Evolutionary conservation across 2,888 invertebrate species (phyloP), one percentile per base, ranked within the genome.

Genomic region (Dasysyrphus tricinctus): DNA sequence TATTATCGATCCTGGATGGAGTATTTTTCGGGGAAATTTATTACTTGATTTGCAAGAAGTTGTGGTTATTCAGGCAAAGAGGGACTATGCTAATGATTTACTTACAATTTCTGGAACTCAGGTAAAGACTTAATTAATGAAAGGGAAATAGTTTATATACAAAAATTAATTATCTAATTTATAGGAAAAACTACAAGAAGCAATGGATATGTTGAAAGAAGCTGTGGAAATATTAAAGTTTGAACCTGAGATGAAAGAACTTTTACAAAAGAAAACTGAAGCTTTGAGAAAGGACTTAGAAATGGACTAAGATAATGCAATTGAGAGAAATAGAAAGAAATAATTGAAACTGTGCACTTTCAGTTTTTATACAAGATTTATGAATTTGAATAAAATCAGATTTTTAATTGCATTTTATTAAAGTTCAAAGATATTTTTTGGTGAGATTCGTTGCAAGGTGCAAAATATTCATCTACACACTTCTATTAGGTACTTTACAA

Each of bases 11-110:
- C 95, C 95, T 3, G 96, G 96, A 4, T 94, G 93, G 92, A 94
- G 95, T 2, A 93, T 94, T 86, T 94, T 95, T 88, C 93, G 95
- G 9, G 96, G 95, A 0, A 94, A 94, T 5, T 90, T 96, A 16
- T 91, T 96, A 0, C 92, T 95, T 47, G 96, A 96, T 84, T 91
- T 96, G 16, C 95, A 96, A 90, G 94, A 94, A 54, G 94, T 95
- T 0, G 92, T 95, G 91, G 94, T 94, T 0, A 92, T 94, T 34
- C 93, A 94, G 89, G 93, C 94, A 0, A 94, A 94, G 88, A 92
- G 94, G 42, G 94, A 94, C 54, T 94, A 92, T 87, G 93, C 94
- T 75, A 89, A 92, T 63, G 94, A 93, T 9, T 93, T 93, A 72
- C 89, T 94, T 1, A 94, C 94, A 0, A 94, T 93, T 88, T 91